Percentiles rank a stretch among this genome's conserved stretches.
Evolutionary conservation across 2,888 invertebrate species (phyloP).

Genomic region (Entomobrya multifasciata): DNA sequence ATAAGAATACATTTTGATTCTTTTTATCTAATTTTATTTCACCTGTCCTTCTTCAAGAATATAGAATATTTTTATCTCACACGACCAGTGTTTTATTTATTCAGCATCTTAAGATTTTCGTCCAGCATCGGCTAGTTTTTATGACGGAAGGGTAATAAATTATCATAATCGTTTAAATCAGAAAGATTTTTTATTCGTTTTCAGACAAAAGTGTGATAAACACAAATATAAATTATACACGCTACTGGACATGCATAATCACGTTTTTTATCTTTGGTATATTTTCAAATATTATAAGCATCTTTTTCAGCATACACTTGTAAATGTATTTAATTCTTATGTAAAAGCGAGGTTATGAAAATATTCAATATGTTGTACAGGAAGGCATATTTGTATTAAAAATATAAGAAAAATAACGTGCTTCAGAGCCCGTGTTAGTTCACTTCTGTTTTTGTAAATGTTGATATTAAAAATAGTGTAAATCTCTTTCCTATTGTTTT

Average conservation of each 20-base stretch:
- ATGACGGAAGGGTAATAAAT: conserved; percentile 55
- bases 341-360: too few species aligned
- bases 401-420: too few species aligned
- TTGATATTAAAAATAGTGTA: too few species aligned
- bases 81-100: neutral
- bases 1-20: too few species aligned
- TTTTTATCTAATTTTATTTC: too few species aligned
- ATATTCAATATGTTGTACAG: neutral
- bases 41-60: neutral
- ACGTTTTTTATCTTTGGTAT: neutral
- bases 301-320: neutral
- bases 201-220: conserved; percentile 34
- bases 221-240: conserved; percentile 44
- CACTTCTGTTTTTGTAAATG: too few species aligned
- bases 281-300: neutral
- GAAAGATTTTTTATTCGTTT: conserved; percentile 32
- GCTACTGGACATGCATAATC: conserved; percentile 50
- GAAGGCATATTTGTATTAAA: too few species aligned
- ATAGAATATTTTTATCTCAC: too few species aligned
- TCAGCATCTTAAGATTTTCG: neutral
- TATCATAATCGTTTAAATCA: conserved; percentile 60
- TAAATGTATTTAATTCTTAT: too few species aligned
- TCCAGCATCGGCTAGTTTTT: conserved; percentile 47
- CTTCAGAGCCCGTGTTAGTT: too few species aligned
- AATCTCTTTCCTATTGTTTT: too few species aligned